These are phyloP conservation scores for Ochropleura leucogaster DNA, from an alignment of 2,888 invertebrate species.

Conservation along the genomic window DNA sequence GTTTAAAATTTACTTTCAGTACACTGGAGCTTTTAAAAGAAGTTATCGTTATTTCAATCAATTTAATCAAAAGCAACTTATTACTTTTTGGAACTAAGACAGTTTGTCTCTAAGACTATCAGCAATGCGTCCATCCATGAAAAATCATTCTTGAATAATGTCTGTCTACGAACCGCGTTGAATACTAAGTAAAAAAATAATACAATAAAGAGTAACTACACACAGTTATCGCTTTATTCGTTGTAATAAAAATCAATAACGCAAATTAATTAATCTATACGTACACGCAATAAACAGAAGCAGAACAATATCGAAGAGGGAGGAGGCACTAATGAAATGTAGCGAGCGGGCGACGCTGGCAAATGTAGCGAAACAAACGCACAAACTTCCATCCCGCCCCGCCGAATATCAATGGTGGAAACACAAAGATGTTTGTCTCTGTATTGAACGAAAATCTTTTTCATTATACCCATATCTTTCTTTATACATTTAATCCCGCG, in stretches of 20 bases:
- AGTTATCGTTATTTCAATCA: constrained; percentile 1
- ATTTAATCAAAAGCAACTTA: background rate
- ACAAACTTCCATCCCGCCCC: constrained; percentile 77
- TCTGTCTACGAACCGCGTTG: constrained; percentile 28
- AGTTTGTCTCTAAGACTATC: background rate
- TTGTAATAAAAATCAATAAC: constrained; percentile 77
- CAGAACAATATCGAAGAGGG: constrained; percentile 80
- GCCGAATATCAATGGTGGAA: constrained; percentile 77
- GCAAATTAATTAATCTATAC: constrained; percentile 85
- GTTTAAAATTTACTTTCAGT: background rate
- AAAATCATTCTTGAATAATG: constrained; percentile 8
- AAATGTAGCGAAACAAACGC: constrained; percentile 87
- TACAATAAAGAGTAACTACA: constrained; percentile 42
- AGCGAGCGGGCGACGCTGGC: constrained; percentile 79
- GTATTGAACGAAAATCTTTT: constrained; percentile 68
- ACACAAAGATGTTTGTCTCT: constrained; percentile 71
- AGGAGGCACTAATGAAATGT: constrained; percentile 87
- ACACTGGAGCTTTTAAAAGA: background rate
- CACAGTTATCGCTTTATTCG: constrained; percentile 60
- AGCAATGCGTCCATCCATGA: background rate
- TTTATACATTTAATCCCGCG: constrained; percentile 60
- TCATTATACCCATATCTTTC: constrained; percentile 65
- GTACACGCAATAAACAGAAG: constrained; percentile 79
- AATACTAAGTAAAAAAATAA: constrained; percentile 48
- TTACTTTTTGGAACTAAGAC: background rate